phyloP scores from a whole-genome alignment of 2,888 invertebrate genomes.

The Pinctada fucata region DNA sequence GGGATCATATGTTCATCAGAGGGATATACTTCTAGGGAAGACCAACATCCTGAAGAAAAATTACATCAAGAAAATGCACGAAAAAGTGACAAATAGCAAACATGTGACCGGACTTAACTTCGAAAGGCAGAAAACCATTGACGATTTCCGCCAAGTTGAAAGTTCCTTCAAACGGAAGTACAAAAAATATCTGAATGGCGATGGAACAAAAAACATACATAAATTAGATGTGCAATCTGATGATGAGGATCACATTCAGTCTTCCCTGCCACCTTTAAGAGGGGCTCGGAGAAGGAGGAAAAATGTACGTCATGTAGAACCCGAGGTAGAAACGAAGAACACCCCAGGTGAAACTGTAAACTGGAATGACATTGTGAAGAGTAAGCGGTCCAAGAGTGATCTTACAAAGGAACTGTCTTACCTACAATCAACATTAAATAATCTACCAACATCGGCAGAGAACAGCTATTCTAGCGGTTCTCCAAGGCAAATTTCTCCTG shows the following conservation, averaged over 20 bases:
- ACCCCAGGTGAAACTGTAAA: neutral
- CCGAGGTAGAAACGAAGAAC: neutral
- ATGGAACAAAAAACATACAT: neutral
- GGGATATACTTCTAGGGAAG: neutral
- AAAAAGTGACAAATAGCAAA: neutral
- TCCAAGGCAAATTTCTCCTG: neutral
- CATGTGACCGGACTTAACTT: neutral
- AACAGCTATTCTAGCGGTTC: neutral
- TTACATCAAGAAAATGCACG: neutral
- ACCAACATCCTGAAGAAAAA: neutral
- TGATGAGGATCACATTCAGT: neutral
- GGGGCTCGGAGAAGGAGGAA: neutral
- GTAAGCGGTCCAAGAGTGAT: neutral
- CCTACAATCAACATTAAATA: neutral
- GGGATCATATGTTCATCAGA: neutral
- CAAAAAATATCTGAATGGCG: neutral
- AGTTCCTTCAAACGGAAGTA: neutral
- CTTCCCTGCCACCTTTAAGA: neutral
- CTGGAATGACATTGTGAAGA: neutral
- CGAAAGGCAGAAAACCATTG: neutral
- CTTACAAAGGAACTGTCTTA: neutral
- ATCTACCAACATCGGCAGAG: neutral
- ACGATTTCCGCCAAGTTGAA: neutral
- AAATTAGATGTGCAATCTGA: neutral
- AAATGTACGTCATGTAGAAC: neutral